Evolutionary conservation across 2,113 vertebrate species (phyloP), one percentile per base, ranked within the genome.

Genomic region (Equus quagga): DNA sequence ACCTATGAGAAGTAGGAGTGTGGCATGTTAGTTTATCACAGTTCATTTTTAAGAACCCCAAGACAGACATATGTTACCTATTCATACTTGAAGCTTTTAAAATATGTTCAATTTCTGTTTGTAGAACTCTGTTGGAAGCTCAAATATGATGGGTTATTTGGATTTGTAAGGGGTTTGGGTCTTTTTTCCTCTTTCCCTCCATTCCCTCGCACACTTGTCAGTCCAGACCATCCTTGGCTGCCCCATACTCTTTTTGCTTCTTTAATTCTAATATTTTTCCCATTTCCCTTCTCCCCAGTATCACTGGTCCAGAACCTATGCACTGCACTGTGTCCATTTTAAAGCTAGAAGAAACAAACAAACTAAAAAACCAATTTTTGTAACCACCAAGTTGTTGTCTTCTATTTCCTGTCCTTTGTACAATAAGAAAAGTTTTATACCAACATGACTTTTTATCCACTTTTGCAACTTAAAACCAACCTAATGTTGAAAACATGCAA

Each of bases 1-100:
- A 81, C 46, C 65, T 72, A n/a, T 62, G n/a, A 73, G 56, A 94
- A 91, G 26, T 60, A 87, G 69, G 81, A 94, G 18, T 75, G 4
- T 87, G 23, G 75, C 72, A 31, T 83, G 70, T 93, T 76, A 79
- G 23, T 89, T 51, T 81, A 41, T 62, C 89, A 58, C 36, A 33
- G 83, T 79, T 92, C 58, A 87, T 93, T 93, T 95, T 95, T 89
- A 91, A 90, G 69, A 97, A 76, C 13, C 87, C 33, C 24, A 90
- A 75, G 65, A 93, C 51, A 91, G 75, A 72, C 69, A 60, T 86
- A 79, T 60, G 89, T 81, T 91, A 95, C 81, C 76, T 96, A 41
- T 82, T 95, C 83, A 70, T 75, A 56, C 64, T 70, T 94, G 21
- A 87, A 19, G 33, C 36, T 82, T 92, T 84, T 84, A 49, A 90